Evolutionary conservation across 2,113 vertebrate species (phyloP), one percentile per base, ranked within the genome.

Genomic region (Apteryx owenii): DNA sequence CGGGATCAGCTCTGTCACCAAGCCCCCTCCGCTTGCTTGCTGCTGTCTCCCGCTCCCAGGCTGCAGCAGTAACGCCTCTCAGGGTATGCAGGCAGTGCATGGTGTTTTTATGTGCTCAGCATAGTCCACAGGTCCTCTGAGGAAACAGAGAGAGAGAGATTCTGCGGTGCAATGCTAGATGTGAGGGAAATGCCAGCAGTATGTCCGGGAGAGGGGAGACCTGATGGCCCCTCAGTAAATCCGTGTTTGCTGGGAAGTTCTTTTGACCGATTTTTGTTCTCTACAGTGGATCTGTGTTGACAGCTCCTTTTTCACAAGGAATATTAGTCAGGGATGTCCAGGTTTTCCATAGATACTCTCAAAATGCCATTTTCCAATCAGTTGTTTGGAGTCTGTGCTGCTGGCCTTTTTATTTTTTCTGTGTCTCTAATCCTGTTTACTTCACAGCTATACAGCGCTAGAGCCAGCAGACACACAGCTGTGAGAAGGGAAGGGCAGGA

Each of bases 151-250:
- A 22, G n/a, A 22, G 9, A 60, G 33, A 33, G 36, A 76, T 46
- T 73, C n/a, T 56, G 4, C 28, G 28, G 22, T 5, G 2, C 50
- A 36, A 29, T 22, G 7, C 8, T 18, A 6, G 2, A 0, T 18
- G 3, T 19, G 22, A 46, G 20, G 77, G 54, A 81, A 90, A 73
- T 31, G 18, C 29, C 60, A 61, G 54, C 12, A 81, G 29, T 23
- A 40, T 79, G 6, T 26, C 65, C 75, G 22, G 28, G 48, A 73
- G n/a, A 58, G 5, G 6, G 7, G 7, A 33, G 1, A 17, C 5
- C 18, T 69, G 11, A 48, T 84, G 48, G 15, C 19, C 54, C 16
- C 17, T 70, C 31, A 14, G 1, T 48, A 75, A 81, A 79, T 54
- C 29, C 17, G 66, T 53, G 18, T 42, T 69, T 76, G 7, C 44